Base-by-base conservation (phyloP, 2,797 vertebrate genomes). In the Falco rusticolus region DNA sequence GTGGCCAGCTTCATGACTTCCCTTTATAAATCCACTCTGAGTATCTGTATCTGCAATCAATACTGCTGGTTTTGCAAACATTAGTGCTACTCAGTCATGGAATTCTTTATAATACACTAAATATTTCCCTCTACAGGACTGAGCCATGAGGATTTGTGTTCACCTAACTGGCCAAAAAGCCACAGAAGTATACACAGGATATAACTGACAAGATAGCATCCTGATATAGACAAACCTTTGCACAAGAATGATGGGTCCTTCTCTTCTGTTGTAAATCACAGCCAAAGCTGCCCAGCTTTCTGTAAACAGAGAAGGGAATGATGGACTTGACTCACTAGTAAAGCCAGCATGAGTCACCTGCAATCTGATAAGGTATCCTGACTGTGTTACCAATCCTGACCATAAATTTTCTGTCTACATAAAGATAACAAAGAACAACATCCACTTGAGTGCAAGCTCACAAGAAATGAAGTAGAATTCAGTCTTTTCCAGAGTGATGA, bases 401-500 rank as follows among this genome's bases (percentile, higher is more conserved):
- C 6, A 21, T 54, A 92, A 83, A 75, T 50, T 31, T 79, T 8
- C 28, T 5, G 28, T 90, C 84, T 71, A 39, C 78, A 71, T 29
- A 92, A 66, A 92, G 50, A 57, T 68, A 96, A 93, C 39, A 93
- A 95, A 95, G 61, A 71, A 16, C 34, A 74, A 74, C 11, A 78
- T 66, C 26, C 4, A 11, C 16, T 63, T 56, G 43, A 93, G n/a
- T 56, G 20, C 16, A 60, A 65, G 37, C 26, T 91, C 34, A 28
- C 45, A 50, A 85, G 45, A 92, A 94, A 82, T 68, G 1, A 91
- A 92, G 69, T 86, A n/a, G 56, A 89, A 95, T 85, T 89, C 78
- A 57, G 29, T 71, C 11, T 71, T 53, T 96, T 93, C 95, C 43
- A 90, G 41, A 90, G 72, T 85, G 16, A 83, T 92, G 81, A 94